Conservation (phyloP, 1,140 invertebrate genomes). For the Harpegnathos saltator region DNA sequence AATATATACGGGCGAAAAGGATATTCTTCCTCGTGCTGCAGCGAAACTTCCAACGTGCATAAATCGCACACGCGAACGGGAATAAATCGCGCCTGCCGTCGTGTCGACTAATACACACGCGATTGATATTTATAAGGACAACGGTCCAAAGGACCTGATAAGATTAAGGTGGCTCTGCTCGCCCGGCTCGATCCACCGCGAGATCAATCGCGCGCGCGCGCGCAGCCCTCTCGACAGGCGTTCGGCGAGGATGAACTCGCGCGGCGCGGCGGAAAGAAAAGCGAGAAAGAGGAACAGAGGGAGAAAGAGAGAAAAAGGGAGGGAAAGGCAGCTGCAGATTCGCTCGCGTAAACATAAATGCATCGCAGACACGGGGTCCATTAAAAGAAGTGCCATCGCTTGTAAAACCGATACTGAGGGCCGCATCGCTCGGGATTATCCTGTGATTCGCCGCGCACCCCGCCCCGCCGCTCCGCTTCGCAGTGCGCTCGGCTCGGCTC, state of each 20-base stretch:
- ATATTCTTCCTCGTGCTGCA: background rate
- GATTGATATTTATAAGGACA: background rate
- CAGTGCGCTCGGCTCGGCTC: too few species aligned
- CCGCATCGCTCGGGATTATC: conserved; percentile 49
- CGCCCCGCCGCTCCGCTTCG: too few species aligned
- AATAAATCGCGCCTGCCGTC: too few species aligned
- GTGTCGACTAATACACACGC: background rate
- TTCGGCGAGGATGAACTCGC: conserved; percentile 22
- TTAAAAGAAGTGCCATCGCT: conserved; percentile 56
- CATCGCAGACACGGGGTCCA: conserved; percentile 38
- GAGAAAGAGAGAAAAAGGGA: too few species aligned
- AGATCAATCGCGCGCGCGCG: conserved; percentile 27
- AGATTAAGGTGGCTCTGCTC: background rate
- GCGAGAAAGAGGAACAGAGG: too few species aligned
- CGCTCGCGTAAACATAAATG: conserved; percentile 54
- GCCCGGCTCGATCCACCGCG: background rate
- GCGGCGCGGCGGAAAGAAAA: too few species aligned
- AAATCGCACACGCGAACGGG: too few species aligned
- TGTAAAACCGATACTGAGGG: conserved; percentile 50
- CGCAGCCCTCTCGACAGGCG: background rate
- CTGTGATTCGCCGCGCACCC: conserved; percentile 39
- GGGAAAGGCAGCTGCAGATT: conserved; percentile 32
- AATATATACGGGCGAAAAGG: background rate
- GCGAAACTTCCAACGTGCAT: background rate
- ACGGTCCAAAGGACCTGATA: background rate